Conservation (phyloP, 2,797 vertebrate species). For the Girardinus metallicus region DNA sequence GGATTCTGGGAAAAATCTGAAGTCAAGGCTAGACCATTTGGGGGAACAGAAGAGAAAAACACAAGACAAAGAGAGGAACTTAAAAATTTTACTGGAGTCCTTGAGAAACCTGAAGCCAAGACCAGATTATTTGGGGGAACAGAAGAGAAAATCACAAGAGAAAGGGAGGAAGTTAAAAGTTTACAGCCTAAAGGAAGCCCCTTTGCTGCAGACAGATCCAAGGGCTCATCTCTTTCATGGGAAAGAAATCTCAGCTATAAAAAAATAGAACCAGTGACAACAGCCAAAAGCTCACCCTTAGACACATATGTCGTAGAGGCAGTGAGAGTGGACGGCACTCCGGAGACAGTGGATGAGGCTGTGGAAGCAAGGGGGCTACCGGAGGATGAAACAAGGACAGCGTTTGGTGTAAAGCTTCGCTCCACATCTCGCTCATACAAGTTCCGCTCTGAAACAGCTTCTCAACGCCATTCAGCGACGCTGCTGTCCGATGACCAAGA, state of each 20-base stretch:
- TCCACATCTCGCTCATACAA: slow-evolving; percentile 86
- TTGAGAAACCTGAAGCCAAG: slow-evolving; percentile 62
- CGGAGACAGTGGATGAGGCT: slow-evolving; percentile 54
- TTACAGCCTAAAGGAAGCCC: slow-evolving; percentile 43
- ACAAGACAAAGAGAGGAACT: slow-evolving; percentile 58
- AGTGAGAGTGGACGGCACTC: slow-evolving; percentile 39
- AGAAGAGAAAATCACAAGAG: slow-evolving; percentile 40
- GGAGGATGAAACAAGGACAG: slow-evolving; percentile 72
- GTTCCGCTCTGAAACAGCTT: slow-evolving; percentile 59
- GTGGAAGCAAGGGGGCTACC: slow-evolving; percentile 59
- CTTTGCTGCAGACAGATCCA: slow-evolving; percentile 36
- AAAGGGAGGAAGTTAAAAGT: slow-evolving; percentile 62
- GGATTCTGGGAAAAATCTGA: slow-evolving; percentile 64
- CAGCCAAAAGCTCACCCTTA: slow-evolving; percentile 19
- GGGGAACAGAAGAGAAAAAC: slow-evolving; percentile 37
- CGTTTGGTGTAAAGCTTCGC: slow-evolving; percentile 90
- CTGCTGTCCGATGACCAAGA: slow-evolving; percentile 44
- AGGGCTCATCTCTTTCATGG: slow-evolving; percentile 26
- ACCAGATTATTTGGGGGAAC: slow-evolving; percentile 10
- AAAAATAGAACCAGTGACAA: slow-evolving; percentile 41
- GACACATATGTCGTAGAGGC: slow-evolving; percentile 9
- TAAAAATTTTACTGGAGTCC: slow-evolving; percentile 52
- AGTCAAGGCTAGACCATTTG: slow-evolving; percentile 18
- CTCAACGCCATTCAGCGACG: slow-evolving; percentile 57
- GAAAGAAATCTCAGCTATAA: slow-evolving; percentile 54